These are phyloP conservation scores for Paedocypris micromegethes DNA, from an alignment of 2,797 vertebrate species.

Conservation along the genomic window DNA sequence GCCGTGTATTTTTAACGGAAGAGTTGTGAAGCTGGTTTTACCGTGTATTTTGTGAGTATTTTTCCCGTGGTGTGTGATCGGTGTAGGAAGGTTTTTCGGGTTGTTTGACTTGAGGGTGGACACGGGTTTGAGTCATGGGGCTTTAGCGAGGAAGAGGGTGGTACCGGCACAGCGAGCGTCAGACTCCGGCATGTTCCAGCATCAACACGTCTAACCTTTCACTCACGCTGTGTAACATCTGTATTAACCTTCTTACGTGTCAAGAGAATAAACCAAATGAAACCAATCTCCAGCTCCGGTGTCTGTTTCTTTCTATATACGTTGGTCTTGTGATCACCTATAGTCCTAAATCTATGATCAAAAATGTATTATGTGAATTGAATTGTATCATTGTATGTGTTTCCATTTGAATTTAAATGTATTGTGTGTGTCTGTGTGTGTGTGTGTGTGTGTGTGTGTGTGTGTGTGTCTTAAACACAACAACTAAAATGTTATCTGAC, in stretches of 20 bases:
- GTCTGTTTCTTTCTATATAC: neutral
- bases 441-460: too few species aligned
- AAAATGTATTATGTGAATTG: too few species aligned
- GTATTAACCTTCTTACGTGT: slow-evolving; percentile 25
- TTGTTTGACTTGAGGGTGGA: slow-evolving; percentile 34
- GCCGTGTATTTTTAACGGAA: neutral
- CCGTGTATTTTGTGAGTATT: too few species aligned
- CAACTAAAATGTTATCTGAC: too few species aligned
- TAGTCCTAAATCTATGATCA: too few species aligned
- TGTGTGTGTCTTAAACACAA: too few species aligned
- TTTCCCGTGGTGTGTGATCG: too few species aligned
- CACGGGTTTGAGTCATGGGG: slow-evolving; percentile 56
- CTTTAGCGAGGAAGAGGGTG: slow-evolving; percentile 23
- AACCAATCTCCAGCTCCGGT: neutral
- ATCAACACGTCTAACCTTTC: slow-evolving; percentile 17
- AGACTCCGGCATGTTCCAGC: neutral
- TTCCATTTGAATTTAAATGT: too few species aligned
- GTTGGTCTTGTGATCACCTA: too few species aligned
- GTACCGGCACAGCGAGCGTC: slow-evolving; percentile 38
- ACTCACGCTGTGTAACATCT: slow-evolving; percentile 20
- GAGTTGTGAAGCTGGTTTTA: too few species aligned
- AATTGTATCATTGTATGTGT: too few species aligned
- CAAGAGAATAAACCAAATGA: slow-evolving; percentile 30
- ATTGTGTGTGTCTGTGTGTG: too few species aligned
- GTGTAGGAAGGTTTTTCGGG: neutral